Base-by-base conservation (phyloP, 2,797 vertebrate species). In the Petrocephalus sullivani region DNA sequence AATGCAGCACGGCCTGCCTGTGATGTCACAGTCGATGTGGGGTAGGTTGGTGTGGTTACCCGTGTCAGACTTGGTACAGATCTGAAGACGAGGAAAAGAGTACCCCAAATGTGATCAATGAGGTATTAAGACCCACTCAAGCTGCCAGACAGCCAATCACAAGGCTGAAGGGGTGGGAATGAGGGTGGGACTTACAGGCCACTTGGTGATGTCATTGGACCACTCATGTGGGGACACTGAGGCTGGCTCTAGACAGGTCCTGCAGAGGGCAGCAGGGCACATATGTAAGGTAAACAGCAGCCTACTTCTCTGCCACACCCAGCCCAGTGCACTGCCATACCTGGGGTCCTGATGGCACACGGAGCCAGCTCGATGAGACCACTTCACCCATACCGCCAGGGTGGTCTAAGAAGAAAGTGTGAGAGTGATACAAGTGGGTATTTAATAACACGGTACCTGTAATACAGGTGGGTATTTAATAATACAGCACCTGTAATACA, bases 271-370 rank as follows among this genome's bases (percentile, higher is more conserved):
- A 83, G 78, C 57, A 21, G 57, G 33, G 71, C 87, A 86, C 85
- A 86, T 2, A 58, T 5, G 33, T 8, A 19, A 85, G 21, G 51
- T 10, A 57, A 57, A 85, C 54, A 12, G 23, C 28, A 14, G 14
- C 23, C 16, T 14, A 21, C 23, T 28, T 14, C 28, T 2, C 12
- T 10, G n/a, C 23, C 53, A 85, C 53, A 41, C 10, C 23, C 53
- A 41, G 7, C 33, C 28, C 23, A 12, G 21, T 19, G 53, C 28
- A 7, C 5, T 37, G 23, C 23, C 60, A 85, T 93, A 99, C 98
- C 98, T 97, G 89, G 98, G 98, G 92, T 99, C 98, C 93, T 99
- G 98, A 90, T 98, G 98, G 91, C 98, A 99, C 87, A 99, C 98
- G 2, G 98, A 96, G 16, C 98, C 98, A 90, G 95, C 92, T 89